These are phyloP conservation scores for Natator depressus DNA, from an alignment of 2,113 vertebrate genomes.

Conservation along the genomic window DNA sequence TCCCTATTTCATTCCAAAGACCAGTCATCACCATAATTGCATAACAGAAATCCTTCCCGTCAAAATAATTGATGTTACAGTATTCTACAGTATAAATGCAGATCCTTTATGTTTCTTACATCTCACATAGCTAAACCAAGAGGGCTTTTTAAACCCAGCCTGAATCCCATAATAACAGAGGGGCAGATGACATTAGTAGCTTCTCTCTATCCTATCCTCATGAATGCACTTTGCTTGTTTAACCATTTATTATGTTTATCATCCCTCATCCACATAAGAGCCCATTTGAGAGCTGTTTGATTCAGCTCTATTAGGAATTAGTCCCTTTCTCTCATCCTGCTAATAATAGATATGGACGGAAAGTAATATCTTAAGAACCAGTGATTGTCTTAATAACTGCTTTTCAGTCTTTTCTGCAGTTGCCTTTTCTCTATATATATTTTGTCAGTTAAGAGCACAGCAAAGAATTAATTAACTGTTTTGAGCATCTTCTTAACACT, in stretches of 20 bases:
- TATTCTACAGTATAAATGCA: too few species aligned
- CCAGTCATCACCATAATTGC: slow-evolving; percentile 16
- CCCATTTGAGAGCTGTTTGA: neutral
- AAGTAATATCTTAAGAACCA: neutral
- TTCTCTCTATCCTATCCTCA: neutral
- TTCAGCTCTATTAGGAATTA: neutral
- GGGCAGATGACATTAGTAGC: neutral
- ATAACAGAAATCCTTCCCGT: neutral
- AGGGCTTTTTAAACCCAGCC: neutral
- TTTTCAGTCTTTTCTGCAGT: neutral
- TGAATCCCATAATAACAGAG: neutral
- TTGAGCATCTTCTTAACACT: neutral
- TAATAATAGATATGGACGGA: neutral
- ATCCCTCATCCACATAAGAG: neutral
- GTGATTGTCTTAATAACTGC: neutral
- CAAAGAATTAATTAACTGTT: neutral
- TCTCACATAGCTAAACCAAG: neutral
- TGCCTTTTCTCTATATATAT: slow-evolving; percentile 1
- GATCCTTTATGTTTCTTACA: neutral
- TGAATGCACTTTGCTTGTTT: neutral
- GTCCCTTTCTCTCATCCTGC: neutral
- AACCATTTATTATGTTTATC: neutral
- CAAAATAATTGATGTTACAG: neutral
- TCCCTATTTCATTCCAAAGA: neutral
- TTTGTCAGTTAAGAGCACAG: slow-evolving; percentile 20